Evolutionary conservation across 37 sponge, comb jelly and placozoan species (phyloP).

Genomic region (Halisarca cf. caerulea): DNA sequence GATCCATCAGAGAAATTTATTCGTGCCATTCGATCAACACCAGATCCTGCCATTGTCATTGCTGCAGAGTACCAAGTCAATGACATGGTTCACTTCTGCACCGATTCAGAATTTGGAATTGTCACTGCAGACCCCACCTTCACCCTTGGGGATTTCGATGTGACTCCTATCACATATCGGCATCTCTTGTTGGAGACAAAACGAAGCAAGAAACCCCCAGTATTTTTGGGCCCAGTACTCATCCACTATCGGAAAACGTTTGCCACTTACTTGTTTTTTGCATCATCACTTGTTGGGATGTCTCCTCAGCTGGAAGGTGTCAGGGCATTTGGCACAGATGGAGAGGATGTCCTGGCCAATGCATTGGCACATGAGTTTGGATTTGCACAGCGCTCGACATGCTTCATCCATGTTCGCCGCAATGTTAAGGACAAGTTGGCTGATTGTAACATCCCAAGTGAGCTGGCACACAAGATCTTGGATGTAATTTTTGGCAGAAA

Average conservation of each 20-base stretch:
- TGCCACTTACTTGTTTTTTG: constrained; percentile 60
- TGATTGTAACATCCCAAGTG: background rate
- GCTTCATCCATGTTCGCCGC: constrained; percentile 47
- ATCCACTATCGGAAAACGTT: constrained; percentile 47
- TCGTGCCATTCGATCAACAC: constrained; percentile 44
- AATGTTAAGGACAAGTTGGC: constrained; percentile 46
- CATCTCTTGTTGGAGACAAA: constrained; percentile 46
- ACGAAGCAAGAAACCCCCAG: constrained; percentile 32
- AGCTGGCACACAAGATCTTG: constrained; percentile 16
- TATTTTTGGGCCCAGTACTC: constrained; percentile 33
- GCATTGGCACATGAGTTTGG: constrained; percentile 57
- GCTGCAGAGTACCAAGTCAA: constrained; percentile 38
- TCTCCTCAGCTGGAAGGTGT: constrained; percentile 45
- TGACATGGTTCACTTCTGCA: constrained; percentile 63
- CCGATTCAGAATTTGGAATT: constrained; percentile 36
- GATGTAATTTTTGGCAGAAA: constrained; percentile 37
- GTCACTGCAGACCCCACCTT: constrained; percentile 63
- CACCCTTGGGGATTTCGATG: constrained; percentile 57
- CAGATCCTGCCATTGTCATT: constrained; percentile 61
- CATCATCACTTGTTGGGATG: constrained; percentile 56
- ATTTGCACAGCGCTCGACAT: constrained; percentile 43
- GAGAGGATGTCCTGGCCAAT: constrained; percentile 41
- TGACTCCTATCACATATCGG: constrained; percentile 46
- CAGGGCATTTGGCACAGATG: constrained; percentile 53
- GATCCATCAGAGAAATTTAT: constrained; percentile 17